A percentile compares a stretch with the other conserved stretches of the same genome.
phyloP scores from a whole-genome alignment of 92 coral and sea anemone species.

The Paragorgia papillata region DNA sequence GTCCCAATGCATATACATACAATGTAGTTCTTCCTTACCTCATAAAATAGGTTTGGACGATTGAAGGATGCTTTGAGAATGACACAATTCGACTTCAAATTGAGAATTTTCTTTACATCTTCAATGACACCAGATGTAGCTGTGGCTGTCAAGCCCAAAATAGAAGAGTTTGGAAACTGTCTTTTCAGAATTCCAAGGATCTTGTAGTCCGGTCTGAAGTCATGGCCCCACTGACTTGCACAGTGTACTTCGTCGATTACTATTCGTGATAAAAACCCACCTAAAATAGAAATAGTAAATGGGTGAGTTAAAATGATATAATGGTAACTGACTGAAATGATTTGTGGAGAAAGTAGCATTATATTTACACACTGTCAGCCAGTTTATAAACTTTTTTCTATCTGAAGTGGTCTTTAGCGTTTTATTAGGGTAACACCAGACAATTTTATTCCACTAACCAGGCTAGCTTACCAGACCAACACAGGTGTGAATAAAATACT shows the following conservation, averaged over 20 bases:
- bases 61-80: conserved; percentile 91
- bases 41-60: conserved; percentile 87
- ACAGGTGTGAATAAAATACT: too few relatives aligned
- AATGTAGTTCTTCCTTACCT: conserved; percentile 56
- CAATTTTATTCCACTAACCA: too few relatives aligned
- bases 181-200: conserved; percentile 94
- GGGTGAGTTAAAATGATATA: too few relatives aligned
- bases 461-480: too few relatives aligned
- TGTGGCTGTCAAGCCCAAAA: conserved; percentile 94
- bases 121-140: conserved; percentile 92
- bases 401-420: too few relatives aligned
- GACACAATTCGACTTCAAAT: conserved; percentile 73
- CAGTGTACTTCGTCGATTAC: conserved; percentile 98
- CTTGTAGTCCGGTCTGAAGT: conserved; percentile 97
- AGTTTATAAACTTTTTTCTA: too few relatives aligned
- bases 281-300: conserved; percentile 46
- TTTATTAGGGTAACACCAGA: too few relatives aligned
- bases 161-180: conserved; percentile 89
- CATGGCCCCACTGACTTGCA: conserved; percentile 99
- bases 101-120: conserved; percentile 90
- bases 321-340: too few relatives aligned
- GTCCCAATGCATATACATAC: too few relatives aligned
- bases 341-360: too few relatives aligned
- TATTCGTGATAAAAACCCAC: conserved; percentile 76
- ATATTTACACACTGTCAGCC: too few relatives aligned